Evolutionary conservation across 2,113 vertebrate species (phyloP).

Genomic region (Oceanodroma tethys): DNA sequence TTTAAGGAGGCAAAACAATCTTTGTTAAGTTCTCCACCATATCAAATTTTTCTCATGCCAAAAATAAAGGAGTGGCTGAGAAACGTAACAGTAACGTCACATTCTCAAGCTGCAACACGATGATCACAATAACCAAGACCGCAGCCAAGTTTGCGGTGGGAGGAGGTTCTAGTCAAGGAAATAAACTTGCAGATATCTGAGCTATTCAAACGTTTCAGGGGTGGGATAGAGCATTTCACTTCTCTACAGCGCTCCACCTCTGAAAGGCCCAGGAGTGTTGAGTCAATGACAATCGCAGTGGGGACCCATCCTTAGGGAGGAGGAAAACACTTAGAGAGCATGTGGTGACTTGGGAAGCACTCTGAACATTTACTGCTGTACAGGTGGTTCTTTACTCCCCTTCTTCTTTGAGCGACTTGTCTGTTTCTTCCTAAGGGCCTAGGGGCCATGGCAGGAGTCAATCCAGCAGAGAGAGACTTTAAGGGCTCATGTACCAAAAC

Average conservation of each 20-base stretch:
- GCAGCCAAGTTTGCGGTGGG: neutral
- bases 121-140: neutral
- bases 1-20: neutral
- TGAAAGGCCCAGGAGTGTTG: neutral
- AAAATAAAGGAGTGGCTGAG: neutral
- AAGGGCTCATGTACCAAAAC: accelerated
- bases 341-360: neutral
- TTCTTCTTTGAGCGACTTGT: neutral
- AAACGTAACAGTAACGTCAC: accelerated
- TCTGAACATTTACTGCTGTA: neutral
- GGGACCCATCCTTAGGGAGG: neutral
- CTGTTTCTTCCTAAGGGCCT: neutral
- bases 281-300: neutral
- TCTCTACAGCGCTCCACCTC: neutral
- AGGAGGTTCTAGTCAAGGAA: neutral
- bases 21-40: neutral
- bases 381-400: neutral
- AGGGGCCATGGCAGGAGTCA: neutral
- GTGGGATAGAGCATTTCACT: neutral
- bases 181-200: neutral
- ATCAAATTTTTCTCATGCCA: neutral
- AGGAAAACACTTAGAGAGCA: neutral
- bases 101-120: neutral
- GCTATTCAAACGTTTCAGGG: neutral
- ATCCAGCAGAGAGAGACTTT: neutral